Percentiles rank a stretch among this genome's conserved stretches.
Evolutionary conservation across 64 coral and sea anemone species (phyloP).

Genomic region (Montipora cactus): DNA sequence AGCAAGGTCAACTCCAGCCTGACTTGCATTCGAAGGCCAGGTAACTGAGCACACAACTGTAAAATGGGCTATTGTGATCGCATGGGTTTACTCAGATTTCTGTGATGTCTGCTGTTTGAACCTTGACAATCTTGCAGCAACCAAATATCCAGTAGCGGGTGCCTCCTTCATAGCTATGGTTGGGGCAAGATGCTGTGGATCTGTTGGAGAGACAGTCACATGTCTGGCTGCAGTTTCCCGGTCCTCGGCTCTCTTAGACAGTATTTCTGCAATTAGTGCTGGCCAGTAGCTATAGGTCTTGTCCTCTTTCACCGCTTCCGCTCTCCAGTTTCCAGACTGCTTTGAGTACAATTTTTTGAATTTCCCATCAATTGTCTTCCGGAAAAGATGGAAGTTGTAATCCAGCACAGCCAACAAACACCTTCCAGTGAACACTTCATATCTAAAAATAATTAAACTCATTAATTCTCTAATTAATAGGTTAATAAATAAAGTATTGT

Average conservation of each 20-base stretch:
- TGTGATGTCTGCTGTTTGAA: background rate
- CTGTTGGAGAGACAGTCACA: background rate
- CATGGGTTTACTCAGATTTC: too few species aligned
- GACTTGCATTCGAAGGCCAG: too few species aligned
- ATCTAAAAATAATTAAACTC: too few species aligned
- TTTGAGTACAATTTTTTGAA: background rate
- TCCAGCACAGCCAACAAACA: too few species aligned
- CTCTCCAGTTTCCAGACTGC: slow-evolving; percentile 17
- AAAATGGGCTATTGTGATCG: too few species aligned
- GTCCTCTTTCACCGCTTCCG: slow-evolving; percentile 23
- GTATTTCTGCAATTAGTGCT: background rate
- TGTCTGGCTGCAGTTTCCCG: background rate
- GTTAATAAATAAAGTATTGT: too few species aligned
- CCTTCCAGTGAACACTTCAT: too few species aligned
- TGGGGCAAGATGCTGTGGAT: slow-evolving; percentile 36
- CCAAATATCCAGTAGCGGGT: background rate
- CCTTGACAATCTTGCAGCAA: background rate
- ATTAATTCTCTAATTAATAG: too few species aligned
- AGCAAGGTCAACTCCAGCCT: too few species aligned
- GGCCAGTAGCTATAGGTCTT: slow-evolving; percentile 18
- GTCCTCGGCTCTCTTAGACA: background rate
- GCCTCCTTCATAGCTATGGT: slow-evolving; percentile 33
- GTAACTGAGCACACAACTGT: too few species aligned
- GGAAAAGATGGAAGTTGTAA: too few species aligned
- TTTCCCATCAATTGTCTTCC: too few species aligned